Conservation (phyloP, 2,797 vertebrate species). For the Ispidina lecontei region DNA sequence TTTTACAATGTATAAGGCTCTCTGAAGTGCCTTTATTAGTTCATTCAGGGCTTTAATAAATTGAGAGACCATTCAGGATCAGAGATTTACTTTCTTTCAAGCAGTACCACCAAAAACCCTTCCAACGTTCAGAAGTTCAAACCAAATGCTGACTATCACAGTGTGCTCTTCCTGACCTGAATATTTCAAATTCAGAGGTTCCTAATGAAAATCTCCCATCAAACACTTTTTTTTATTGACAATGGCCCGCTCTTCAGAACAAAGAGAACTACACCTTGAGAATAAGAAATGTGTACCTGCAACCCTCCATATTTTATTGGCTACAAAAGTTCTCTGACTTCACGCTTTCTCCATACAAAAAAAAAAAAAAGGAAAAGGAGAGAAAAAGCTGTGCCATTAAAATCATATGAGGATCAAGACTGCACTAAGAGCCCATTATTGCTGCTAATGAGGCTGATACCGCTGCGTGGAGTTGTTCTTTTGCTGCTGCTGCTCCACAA, state of each 20-base stretch:
- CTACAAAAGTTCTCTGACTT: conserved; percentile 51
- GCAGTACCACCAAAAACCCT: conserved; percentile 22
- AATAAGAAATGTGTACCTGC: conserved; percentile 34
- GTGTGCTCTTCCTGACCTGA: conserved; percentile 46
- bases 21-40: conserved; percentile 57
- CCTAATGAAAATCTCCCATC: conserved; percentile 54
- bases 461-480: conserved; percentile 24
- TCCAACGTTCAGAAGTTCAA: conserved; percentile 35
- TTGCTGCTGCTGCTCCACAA: conserved; percentile 11
- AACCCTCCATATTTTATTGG: conserved; percentile 22
- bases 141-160: conserved; percentile 48
- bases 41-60: conserved; percentile 46
- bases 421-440: conserved; percentile 45
- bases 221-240: conserved; percentile 48
- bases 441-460: conserved; percentile 61
- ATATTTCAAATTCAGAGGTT: conserved; percentile 37
- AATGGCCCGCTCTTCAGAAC: conserved; percentile 13
- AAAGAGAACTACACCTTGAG: conserved; percentile 20
- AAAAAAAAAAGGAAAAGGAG: background rate
- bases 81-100: conserved; percentile 47
- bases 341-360: conserved; percentile 14
- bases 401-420: conserved; percentile 43
- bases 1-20: background rate
- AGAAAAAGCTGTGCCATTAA: conserved; percentile 48
- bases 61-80: conserved; percentile 23